Evolutionary conservation across 2,888 invertebrate genomes (phyloP).

Genomic region (Athalia circularis): DNA sequence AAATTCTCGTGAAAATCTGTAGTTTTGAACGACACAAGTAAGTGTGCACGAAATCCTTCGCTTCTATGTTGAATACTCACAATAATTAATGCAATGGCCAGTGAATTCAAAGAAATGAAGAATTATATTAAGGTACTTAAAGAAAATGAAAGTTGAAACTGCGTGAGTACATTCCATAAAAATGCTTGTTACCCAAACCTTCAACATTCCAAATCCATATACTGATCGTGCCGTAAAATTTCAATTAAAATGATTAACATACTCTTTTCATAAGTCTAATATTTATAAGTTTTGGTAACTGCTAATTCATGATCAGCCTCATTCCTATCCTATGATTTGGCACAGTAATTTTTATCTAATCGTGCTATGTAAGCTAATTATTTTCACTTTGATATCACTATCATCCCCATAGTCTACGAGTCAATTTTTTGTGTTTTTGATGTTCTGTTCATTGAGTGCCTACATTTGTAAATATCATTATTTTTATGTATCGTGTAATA

Average conservation of each 20-base stretch:
- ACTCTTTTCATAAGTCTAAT: conserved; percentile 4
- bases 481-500: conserved; percentile 69
- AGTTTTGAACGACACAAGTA: background rate
- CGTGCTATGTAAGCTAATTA: conserved; percentile 36
- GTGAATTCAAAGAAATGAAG: conserved; percentile 55
- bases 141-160: conserved; percentile 57
- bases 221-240: conserved; percentile 54
- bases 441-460: conserved; percentile 70
- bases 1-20: background rate
- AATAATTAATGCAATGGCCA: conserved; percentile 60
- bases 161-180: conserved; percentile 66
- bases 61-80: conserved; percentile 61
- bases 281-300: conserved; percentile 11
- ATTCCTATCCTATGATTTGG: conserved; percentile 19
- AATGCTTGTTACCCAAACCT: conserved; percentile 61
- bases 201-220: conserved; percentile 64
- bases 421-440: conserved; percentile 53
- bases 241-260: conserved; percentile 18
- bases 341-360: conserved; percentile 33
- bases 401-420: conserved; percentile 29
- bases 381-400: conserved; percentile 12
- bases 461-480: conserved; percentile 71
- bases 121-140: conserved; percentile 61
- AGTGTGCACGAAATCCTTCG: conserved; percentile 53
- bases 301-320: conserved; percentile 3